These are phyloP conservation scores for Pseudorectes ferrugineus DNA, from an alignment of 2,113 vertebrate species.

Conservation along the genomic window DNA sequence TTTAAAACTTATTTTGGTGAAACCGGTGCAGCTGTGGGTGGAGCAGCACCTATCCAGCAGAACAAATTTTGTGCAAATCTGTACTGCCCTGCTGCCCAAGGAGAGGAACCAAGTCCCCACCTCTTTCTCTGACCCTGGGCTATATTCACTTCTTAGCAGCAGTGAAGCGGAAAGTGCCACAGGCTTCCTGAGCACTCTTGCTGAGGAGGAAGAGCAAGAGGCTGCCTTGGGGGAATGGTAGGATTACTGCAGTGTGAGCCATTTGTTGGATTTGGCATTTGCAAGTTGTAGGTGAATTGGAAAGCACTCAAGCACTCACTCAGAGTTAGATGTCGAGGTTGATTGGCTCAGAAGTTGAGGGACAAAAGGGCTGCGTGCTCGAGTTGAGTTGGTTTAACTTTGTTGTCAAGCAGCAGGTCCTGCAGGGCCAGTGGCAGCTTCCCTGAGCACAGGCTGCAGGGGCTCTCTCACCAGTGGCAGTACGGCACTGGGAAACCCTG, in stretches of 20 bases:
- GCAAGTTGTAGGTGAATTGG: neutral
- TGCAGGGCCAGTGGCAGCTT: neutral
- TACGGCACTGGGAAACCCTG: neutral
- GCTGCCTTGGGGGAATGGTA: neutral
- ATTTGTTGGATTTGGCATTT: neutral
- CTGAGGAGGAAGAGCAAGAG: neutral
- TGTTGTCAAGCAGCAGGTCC: neutral
- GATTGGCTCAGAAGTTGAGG: neutral
- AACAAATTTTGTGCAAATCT: neutral
- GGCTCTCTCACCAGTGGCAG: neutral
- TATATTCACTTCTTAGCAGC: neutral
- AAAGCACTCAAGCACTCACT: neutral
- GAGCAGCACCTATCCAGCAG: neutral
- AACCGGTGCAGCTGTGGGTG: neutral
- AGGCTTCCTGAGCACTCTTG: neutral
- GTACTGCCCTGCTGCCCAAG: neutral
- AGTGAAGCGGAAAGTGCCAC: neutral
- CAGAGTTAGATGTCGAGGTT: neutral
- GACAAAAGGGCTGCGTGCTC: fast-evolving
- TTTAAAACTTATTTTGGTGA: neutral
- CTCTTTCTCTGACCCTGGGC: neutral
- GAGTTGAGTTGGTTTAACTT: neutral
- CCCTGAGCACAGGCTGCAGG: neutral
- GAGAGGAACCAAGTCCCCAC: neutral
- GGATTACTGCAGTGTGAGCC: neutral